Evolutionary conservation across 1,140 invertebrate species (phyloP).

Genomic region (Vanessa atalanta): DNA sequence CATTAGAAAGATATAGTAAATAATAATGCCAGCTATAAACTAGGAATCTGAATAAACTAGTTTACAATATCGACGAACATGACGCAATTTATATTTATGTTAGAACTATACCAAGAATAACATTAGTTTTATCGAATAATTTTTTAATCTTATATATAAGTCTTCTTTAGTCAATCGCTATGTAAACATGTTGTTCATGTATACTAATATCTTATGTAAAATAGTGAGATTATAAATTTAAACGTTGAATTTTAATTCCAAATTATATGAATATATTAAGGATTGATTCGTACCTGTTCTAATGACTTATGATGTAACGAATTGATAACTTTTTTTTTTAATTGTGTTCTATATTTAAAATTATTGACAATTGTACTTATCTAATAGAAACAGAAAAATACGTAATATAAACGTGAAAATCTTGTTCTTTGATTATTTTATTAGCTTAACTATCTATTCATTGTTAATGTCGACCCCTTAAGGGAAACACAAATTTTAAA

Average conservation of each 20-base stretch:
- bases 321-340: too few species aligned
- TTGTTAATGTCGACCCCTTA: too few species aligned
- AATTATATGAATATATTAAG: slow-evolving; percentile 2
- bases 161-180: background rate
- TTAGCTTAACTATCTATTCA: too few species aligned
- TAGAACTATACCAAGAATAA: background rate
- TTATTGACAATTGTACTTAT: too few species aligned
- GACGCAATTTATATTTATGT: background rate
- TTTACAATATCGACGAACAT: background rate
- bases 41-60: background rate
- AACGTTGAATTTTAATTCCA: slow-evolving; percentile 12
- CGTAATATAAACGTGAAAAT: too few species aligned
- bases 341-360: too few species aligned
- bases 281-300: background rate
- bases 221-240: slow-evolving; percentile 27
- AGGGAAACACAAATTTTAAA: too few species aligned
- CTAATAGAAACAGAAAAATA: too few species aligned
- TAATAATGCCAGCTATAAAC: too few species aligned
- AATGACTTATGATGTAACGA: background rate
- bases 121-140: background rate
- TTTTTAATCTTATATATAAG: slow-evolving; percentile 4
- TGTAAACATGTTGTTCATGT: background rate
- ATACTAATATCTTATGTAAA: slow-evolving; percentile 19
- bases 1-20: too few species aligned
- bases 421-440: too few species aligned